Base-by-base conservation (phyloP, 2,113 vertebrate species). In the Emberiza fucata region DNA sequence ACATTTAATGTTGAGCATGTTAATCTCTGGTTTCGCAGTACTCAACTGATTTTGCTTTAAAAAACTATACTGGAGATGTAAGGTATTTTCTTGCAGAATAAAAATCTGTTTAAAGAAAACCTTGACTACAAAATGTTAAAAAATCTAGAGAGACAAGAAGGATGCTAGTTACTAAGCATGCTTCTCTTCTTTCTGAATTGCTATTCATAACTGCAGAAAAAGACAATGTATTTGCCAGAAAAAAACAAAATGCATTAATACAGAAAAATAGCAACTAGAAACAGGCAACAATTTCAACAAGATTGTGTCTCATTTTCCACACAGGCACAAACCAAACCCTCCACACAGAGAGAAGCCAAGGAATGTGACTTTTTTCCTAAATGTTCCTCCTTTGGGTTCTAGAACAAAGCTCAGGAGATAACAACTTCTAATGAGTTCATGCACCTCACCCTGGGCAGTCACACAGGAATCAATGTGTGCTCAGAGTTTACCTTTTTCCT, bases 21-120 rank as follows among this genome's bases (percentile, higher is more conserved):
- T 71, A 90, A 75, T 86, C 40, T 73, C 82, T 81, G n/a, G 8
- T 69, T 92, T 89, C 33, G 40, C 23, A 87, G 65, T 33, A 28
- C 14, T 76, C 23, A 68, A 79, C 33, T 25, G 65, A 61, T 72
- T 69, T 86, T 61, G 16, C 42, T 54, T 63, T 2, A 53, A 84
- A 77, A 85, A 50, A 14, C 6, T 25, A 7, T 11, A 51, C 44
- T 33, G 5, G n/a, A 57, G 33, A 80, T 73, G 18, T 19, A 27
- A 71, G 13, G 33, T 37, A 23, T 73, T 81, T 75, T 73, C 47
- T 60, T 59, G 19, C 6, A 81, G 31, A 83, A 72, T 57, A 72
- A 63, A 68, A 35, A 66, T 69, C 19, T 75, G 19, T 54, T 86
- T 71, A 64, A 89, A 82, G 28, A 90, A 90, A 89, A 63, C 7